Evolutionary conservation across 53 echinoderm and acorn worm species (phyloP).

Genomic region (Paelopatides confundens): DNA sequence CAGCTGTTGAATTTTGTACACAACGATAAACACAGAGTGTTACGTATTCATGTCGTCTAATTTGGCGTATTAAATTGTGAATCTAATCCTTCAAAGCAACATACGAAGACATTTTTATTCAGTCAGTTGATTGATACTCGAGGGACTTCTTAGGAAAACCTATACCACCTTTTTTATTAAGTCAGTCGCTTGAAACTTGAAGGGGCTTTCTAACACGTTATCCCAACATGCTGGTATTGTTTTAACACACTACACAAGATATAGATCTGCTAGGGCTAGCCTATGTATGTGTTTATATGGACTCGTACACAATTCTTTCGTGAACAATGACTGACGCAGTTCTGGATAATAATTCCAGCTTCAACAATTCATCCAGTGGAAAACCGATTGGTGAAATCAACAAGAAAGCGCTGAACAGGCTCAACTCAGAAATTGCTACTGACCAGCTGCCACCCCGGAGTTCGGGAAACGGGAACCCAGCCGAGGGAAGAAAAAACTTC

Average conservation of each 20-base stretch:
- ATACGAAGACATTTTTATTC: background rate
- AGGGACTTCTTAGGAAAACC: background rate
- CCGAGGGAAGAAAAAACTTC: background rate
- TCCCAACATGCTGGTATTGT: background rate
- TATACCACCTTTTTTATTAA: background rate
- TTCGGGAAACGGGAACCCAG: conserved; percentile 32
- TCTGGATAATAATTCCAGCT: conserved; percentile 34
- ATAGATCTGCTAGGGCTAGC: background rate
- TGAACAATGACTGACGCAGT: conserved; percentile 49
- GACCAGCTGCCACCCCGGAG: conserved; percentile 1
- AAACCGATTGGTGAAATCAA: conserved; percentile 4
- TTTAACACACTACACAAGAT: background rate
- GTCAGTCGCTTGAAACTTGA: background rate
- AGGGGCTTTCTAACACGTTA: background rate
- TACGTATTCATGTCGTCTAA: background rate
- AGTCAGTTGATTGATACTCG: background rate
- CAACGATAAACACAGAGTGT: background rate
- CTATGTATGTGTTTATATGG: no score
- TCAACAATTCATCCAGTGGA: conserved; percentile 12
- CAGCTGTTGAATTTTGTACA: background rate
- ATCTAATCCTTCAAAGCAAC: background rate
- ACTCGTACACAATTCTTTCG: background rate
- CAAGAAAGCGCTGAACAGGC: conserved; percentile 1
- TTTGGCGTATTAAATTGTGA: background rate
- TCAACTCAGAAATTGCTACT: background rate